Conservation (phyloP, 2,888 invertebrate species). For the Cryptocheilus praepositus region DNA sequence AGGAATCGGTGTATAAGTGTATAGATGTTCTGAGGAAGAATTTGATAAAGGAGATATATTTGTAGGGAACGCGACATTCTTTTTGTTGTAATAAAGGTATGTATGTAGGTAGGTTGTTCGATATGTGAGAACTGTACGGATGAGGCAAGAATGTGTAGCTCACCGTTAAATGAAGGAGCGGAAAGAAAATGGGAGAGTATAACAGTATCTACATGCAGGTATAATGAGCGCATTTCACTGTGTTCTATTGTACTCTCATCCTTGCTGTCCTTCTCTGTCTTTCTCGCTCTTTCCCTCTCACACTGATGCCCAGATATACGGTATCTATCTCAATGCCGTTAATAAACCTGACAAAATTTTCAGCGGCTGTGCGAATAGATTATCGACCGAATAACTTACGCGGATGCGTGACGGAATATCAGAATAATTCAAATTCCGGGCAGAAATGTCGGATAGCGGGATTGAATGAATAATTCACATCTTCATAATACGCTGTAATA, state of each 20-base stretch:
- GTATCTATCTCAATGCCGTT: slow-evolving; percentile 3
- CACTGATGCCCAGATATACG: too few relatives aligned
- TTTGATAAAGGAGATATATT: too few relatives aligned
- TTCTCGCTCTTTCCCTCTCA: slow-evolving; percentile 21
- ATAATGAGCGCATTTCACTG: slow-evolving; percentile 54
- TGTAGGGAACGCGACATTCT: too few relatives aligned
- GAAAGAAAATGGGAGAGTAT: slow-evolving; percentile 62
- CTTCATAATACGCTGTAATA: slow-evolving; percentile 3
- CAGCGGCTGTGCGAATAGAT: too few relatives aligned
- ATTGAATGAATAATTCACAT: slow-evolving; percentile 5
- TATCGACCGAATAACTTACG: background rate
- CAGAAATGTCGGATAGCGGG: slow-evolving; percentile 1
- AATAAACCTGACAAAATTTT: too few relatives aligned
- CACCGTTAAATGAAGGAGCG: slow-evolving; percentile 64
- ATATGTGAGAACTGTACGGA: too few relatives aligned
- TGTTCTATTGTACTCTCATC: slow-evolving; percentile 56
- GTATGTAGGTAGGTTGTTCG: too few relatives aligned
- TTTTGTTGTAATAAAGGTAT: too few relatives aligned
- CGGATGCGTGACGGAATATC: slow-evolving; percentile 4
- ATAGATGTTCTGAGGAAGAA: too few relatives aligned
- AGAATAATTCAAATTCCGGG: slow-evolving; percentile 5
- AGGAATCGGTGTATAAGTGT: too few relatives aligned
- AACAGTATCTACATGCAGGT: slow-evolving; percentile 54
- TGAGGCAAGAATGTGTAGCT: too few relatives aligned
- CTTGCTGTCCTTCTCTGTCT: slow-evolving; percentile 53